Conservation (phyloP, 2,113 vertebrate species). For the Callocephalon fimbriatum region DNA sequence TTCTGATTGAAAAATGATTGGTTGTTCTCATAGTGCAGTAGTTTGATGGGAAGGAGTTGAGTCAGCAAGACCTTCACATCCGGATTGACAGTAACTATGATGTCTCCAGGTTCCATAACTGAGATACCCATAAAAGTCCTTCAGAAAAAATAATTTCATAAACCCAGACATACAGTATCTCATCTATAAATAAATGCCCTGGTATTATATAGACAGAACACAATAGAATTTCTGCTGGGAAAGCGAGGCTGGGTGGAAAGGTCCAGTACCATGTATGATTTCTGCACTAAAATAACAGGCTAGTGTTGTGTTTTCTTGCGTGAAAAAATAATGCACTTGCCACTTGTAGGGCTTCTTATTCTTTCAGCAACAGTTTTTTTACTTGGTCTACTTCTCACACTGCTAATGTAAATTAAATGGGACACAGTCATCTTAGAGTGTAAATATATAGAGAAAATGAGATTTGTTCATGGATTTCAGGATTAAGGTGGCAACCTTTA, state of each 20-base stretch:
- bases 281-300: background rate
- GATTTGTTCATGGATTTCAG: background rate
- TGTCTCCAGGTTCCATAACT: background rate
- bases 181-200: background rate
- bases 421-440: background rate
- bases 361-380: background rate
- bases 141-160: background rate
- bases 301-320: background rate
- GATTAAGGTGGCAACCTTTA: background rate
- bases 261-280: rapidly evolving
- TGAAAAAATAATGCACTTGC: background rate
- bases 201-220: background rate
- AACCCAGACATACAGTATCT: background rate
- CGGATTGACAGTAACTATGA: background rate
- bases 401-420: background rate
- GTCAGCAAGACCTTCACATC: background rate
- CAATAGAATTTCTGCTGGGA: background rate
- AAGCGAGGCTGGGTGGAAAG: background rate
- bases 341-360: background rate
- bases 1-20: background rate
- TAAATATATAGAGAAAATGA: background rate
- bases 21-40: background rate
- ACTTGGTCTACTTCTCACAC: background rate
- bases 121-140: background rate
- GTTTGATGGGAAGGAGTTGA: background rate